Evolutionary conservation across 2,888 invertebrate species (phyloP), one percentile per base, ranked within the genome.

Genomic region (Odontocerum albicorne): DNA sequence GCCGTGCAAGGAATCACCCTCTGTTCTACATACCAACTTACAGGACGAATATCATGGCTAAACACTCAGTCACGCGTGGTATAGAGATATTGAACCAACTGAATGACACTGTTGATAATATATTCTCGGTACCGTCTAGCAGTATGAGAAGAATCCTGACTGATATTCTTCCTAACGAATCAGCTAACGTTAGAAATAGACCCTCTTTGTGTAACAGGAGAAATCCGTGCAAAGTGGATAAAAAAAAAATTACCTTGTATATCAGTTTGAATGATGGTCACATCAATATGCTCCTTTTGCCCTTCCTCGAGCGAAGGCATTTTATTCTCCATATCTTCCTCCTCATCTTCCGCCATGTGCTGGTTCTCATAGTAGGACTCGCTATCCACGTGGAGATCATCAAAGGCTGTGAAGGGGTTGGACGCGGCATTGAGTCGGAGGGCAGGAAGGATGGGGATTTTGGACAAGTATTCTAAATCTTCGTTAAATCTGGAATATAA

Each of bases 371-470:
- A 53, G 40, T 68, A 71, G 1, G 70, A 68, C 61, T 71, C 71
- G 56, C 68, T 71, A 49, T 81, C 80, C 21, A 69, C 68, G 15
- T 70, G 66, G 42, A 80, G 77, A 22, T 84, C 82, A 64, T 83
- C 83, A 63, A 84, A 84, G 1, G 82, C 84, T 22, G 82, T 82
- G 65, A 84, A 84, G 47, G 78, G 66, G 63, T 83, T 82, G 16
- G 80, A 79, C 63, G 82, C 84, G 1, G 86, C 86, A 62, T 84
- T 79, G 31, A 83, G 72, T 65, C 88, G 80, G 33, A 95, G 74
- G 10, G 86, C 84, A 0, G 90, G 86, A 60, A 95, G 73, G 60
- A 96, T 85, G 12, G 94, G 94, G 63, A 96, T 93, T 70, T 86
- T 87, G 50, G 86, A 82, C 57, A 96, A 75, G 59, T 86, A 83